Evolutionary conservation across 92 coral and sea anemone genomes (phyloP), one percentile per base, ranked within the genome.

Genomic region (Pocillopora meandrina): DNA sequence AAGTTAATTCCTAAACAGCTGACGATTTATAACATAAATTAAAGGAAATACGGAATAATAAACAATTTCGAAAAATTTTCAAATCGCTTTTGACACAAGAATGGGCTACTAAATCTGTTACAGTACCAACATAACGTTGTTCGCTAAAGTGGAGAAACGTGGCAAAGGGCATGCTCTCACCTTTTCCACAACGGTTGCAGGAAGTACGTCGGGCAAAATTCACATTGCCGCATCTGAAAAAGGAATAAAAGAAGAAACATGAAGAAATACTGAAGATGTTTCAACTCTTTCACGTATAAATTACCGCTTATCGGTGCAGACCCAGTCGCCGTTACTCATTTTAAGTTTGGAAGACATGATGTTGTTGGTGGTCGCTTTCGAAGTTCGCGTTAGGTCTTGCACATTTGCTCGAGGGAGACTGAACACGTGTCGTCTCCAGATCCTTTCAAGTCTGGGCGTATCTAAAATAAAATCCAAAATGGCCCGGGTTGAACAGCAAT

Each of bases 161-260:
- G 83, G 56, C 73, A 75, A 6, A 13, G 36, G 60, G 14, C 34
- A 70, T n/a, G 66, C 11, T 20, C 91, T 71, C 70, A 93, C 96
- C 97, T 89, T 84, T 88, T 12, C 99, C 99, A 71, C 99, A 97
- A 3, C 98, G 93, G 61, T 97, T 97, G n/a, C 99, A 97, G 36
- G 92, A 90, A 0, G 97, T 92, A 63, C 99, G 89, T 66, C 99
- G 90, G 9, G 99, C 99, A 87, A 94, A 97, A 85, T 97, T 97
- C 47, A 97, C 93, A 77, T 97, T 97, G 61, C 94, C 99, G 81
- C 99, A 97, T 79, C 99, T 97, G 70, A 52, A 82, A 87, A 61
- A 47, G 47, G 74, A 59, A 66, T 71, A 80, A 87, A 55, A 21
- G 33, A 52, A 56, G 71, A 26, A 42, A 42, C 17, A 59, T 31